Base-by-base conservation (phyloP, 2,797 vertebrate genomes). In the Scleropages formosus region DNA sequence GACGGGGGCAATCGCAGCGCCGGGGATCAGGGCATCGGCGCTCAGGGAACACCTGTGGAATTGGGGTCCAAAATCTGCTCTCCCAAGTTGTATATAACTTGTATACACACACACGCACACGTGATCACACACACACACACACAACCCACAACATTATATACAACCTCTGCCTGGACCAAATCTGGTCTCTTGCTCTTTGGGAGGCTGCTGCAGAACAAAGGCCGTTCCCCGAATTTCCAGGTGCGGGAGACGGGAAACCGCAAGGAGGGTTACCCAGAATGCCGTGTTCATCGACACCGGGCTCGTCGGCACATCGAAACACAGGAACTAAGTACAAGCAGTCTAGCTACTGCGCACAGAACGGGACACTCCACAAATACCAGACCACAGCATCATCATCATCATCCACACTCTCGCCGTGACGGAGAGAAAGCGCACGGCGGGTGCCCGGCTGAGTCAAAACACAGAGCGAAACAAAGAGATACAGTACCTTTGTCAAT, bases 401-500 rank as follows among this genome's bases (percentile, higher is more conserved):
- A 70, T 24, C 67, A 70, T 24, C 49, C 27, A 46, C 49, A 18
- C 67, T 70, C 53, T 53, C 67, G 13, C 70, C 70, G 67, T 13
- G 1, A 56, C 11, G 8, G 8, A n/a, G 47, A 49, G 13, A 53
- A 70, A 53, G 49, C 13, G 22, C 16, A 73, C 72, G 73, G 62
- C 31, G 56, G 72, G 15, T 22, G 69, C 53, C 26, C 53, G 60
- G 31, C 51, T 58, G 72, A 8, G 74, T 69, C 60, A 79, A 72
- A 81, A 78, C 73, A 78, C 73, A 65, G 75, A 75, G 58, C 56
- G 27, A 64, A 10, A 26, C 24, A n/a, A 16, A 51, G 59, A 49
- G 22, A 56, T 75, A 73, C 75, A 44, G 65, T 73, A 75, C 68
- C 80, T 75, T 67, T 61, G 9, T 68, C 61, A 77, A 73, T 63